These are phyloP conservation scores for Cinara cedri DNA, from an alignment of 2,888 invertebrate genomes.

Conservation along the genomic window DNA sequence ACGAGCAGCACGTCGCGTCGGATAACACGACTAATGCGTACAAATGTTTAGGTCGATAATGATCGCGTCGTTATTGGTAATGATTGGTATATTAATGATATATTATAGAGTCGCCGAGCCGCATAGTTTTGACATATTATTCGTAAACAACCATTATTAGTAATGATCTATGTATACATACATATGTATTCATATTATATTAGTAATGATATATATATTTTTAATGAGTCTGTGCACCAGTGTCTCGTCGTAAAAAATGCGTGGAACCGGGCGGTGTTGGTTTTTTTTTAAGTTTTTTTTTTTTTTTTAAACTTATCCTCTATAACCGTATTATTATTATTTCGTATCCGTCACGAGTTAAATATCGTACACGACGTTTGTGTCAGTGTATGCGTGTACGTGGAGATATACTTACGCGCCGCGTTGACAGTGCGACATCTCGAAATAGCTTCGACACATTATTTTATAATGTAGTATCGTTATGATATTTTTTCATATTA, in stretches of 20 bases:
- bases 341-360: too few relatives aligned
- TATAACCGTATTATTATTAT: too few relatives aligned
- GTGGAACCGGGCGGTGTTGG: background rate
- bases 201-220: background rate
- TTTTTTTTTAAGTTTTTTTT: background rate
- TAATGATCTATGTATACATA: background rate
- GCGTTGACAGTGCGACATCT: too few relatives aligned
- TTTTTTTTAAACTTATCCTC: too few relatives aligned
- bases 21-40: background rate
- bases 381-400: too few relatives aligned
- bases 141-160: constrained; percentile 39
- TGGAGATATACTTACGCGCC: too few relatives aligned
- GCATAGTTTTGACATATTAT: constrained; percentile 7
- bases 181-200: too few relatives aligned
- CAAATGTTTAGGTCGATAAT: background rate
- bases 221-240: constrained; percentile 6
- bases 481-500: too few relatives aligned
- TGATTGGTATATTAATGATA: constrained; percentile 7
- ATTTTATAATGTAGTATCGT: too few relatives aligned
- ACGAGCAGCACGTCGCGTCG: constrained; percentile 8
- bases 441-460: too few relatives aligned
- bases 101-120: constrained; percentile 12
- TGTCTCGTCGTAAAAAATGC: background rate
- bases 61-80: background rate
- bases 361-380: too few relatives aligned